Evolutionary conservation across 30 jellyfish, hydroid and myxozoan genomes (phyloP), one percentile per base, ranked within the genome.

Genomic region (Sanderia malayensis): DNA sequence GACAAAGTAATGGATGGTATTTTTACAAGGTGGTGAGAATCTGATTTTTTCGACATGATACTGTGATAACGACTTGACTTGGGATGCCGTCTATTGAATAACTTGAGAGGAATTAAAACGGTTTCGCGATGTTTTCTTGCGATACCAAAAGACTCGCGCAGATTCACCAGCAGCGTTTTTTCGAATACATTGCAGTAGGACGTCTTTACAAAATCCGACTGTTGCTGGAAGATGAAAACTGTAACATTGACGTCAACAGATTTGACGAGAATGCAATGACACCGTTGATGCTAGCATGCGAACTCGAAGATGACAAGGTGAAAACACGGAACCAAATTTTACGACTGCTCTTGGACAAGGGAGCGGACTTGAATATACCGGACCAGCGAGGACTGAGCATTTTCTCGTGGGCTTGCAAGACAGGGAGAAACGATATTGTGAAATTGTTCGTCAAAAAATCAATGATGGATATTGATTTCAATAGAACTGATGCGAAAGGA

Each of bases 241-340:
- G 37, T 46, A 61, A 37, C 4, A 61, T 80, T 20, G 72, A 80
- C 27, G 52, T 80, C 0, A 58, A 80, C 41, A 41, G 72, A 28
- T 8, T 49, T 18, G 84, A 71, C 30, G 66, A 53, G 29, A 68
- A 70, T 32, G 91, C 80, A 13, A 33, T 64, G 41, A 63, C 84
- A 7, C 93, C 92, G 0, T 71, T 85, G 22, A 63, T 71, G 78
- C 74, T 68, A n/a, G 96, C 87, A 15, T 85, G 96, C 33, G 26
- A 66, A 19, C 15, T 85, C 34, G 86, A 76, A 29, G 91, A 76
- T 31, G 87, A 76, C 7, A 85, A 30, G 46, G 32, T 53, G 25
- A 85, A 85, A 63, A 62, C 91, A 13, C 73, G 92, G 71, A 61
- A 60, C 26, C 45, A 70, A 11, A 31, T 61, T 34, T 57, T 69